phyloP scores from a whole-genome alignment of 2,888 invertebrate species.

The Luperina testacea region DNA sequence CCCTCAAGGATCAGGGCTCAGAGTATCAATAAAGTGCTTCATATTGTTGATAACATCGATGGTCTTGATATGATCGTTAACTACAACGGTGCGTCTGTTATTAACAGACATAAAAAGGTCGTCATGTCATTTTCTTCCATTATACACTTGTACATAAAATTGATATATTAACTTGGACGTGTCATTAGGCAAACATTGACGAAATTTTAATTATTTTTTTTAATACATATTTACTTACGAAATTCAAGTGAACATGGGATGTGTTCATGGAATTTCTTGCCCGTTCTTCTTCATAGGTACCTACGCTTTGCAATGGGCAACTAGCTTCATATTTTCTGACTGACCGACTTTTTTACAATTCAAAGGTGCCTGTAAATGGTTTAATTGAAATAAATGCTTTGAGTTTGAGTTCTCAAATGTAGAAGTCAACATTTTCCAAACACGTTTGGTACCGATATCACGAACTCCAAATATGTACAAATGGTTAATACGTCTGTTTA shows the following conservation, averaged over 20 bases:
- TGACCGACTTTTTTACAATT: no score
- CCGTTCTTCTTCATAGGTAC: no score
- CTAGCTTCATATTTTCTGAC: no score
- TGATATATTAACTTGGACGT: slow-evolving; percentile 19
- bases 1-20: slow-evolving; percentile 34
- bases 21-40: slow-evolving; percentile 42
- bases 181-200: slow-evolving; percentile 37
- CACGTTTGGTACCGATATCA: slow-evolving; percentile 42
- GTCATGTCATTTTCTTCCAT: slow-evolving; percentile 21
- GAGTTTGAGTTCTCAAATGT: slow-evolving; percentile 34
- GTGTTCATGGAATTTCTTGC: no score
- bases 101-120: slow-evolving; percentile 54
- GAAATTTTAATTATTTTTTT: slow-evolving; percentile 35
- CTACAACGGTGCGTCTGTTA: slow-evolving; percentile 38
- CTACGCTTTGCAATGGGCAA: no score
- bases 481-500: slow-evolving; percentile 54
- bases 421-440: slow-evolving; percentile 45
- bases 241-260: slow-evolving; percentile 35
- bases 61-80: slow-evolving; percentile 48
- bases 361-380: no score
- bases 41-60: slow-evolving; percentile 48
- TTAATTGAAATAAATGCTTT: no score
- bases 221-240: slow-evolving; percentile 25
- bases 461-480: slow-evolving; percentile 62
- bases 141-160: slow-evolving; percentile 24